Evolutionary conservation across 2,888 invertebrate species (phyloP).

Genomic region (Coleophora deauratella): DNA sequence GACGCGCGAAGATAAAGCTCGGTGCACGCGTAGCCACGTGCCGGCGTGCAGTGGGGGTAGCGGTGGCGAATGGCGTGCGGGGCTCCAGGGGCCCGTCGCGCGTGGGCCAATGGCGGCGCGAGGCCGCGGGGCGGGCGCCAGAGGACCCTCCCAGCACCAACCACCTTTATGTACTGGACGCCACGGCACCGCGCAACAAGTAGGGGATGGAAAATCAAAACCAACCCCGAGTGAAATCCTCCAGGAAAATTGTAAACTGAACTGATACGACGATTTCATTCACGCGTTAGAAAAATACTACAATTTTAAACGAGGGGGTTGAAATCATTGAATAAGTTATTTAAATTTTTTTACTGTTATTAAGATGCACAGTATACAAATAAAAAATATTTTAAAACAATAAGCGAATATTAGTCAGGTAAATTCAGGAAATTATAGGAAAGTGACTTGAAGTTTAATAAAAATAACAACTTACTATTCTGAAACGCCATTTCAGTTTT

Average conservation of each 20-base stretch:
- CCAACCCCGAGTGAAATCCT: background rate
- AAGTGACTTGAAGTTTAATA: too few species aligned
- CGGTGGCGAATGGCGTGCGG: conserved; percentile 44
- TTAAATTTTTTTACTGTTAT: too few species aligned
- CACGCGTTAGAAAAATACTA: too few species aligned
- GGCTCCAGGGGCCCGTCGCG: conserved; percentile 32
- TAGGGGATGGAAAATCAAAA: conserved; percentile 33
- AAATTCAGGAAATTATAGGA: too few species aligned
- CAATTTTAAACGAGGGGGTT: too few species aligned
- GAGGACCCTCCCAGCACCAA: conserved; percentile 41
- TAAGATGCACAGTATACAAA: too few species aligned
- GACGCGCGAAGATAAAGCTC: conserved; percentile 64
- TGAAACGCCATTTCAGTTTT: too few species aligned
- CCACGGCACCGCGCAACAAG: conserved; percentile 23
- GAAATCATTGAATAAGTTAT: too few species aligned
- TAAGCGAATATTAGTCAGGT: too few species aligned
- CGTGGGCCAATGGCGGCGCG: conserved; percentile 39
- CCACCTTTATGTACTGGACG: conserved; percentile 41
- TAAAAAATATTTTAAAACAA: too few species aligned
- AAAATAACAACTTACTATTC: too few species aligned
- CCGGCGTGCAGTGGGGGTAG: conserved; percentile 40
- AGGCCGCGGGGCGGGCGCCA: conserved; percentile 36
- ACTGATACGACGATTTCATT: too few species aligned
- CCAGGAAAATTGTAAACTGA: background rate
- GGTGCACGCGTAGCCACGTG: conserved; percentile 46